A percentile compares a stretch with the other conserved stretches of the same genome.
These are phyloP conservation scores for Rotaria macrura DNA, from an alignment of 2,888 invertebrate genomes.

Conservation along the genomic window DNA sequence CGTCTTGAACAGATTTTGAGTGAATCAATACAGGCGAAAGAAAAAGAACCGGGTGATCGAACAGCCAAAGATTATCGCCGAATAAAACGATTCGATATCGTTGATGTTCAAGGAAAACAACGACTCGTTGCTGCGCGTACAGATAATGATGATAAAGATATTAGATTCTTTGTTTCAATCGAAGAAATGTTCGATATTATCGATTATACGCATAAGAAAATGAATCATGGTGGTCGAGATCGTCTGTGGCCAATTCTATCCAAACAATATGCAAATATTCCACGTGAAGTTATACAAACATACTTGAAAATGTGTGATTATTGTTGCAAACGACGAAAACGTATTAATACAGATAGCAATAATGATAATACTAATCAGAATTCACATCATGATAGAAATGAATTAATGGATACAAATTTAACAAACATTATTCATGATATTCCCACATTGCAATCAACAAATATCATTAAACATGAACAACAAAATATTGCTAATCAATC, in stretches of 20 bases:
- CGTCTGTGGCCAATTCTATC: constrained; percentile 10
- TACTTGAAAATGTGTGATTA: constrained; percentile 20
- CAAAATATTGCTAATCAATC: not conserved
- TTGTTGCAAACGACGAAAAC: constrained; percentile 2
- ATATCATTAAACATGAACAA: constrained; percentile 1
- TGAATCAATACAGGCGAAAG: constrained; percentile 4
- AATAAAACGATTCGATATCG: constrained; percentile 16
- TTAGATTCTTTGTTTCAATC: constrained; percentile 2
- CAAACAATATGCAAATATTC: constrained; percentile 9
- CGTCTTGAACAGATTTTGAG: not conserved
- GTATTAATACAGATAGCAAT: not conserved
- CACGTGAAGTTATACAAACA: constrained; percentile 13
- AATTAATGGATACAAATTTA: constrained; percentile 1
- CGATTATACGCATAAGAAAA: constrained; percentile 16
- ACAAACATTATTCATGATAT: not conserved
- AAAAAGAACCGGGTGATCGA: constrained; percentile 18
- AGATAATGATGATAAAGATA: constrained; percentile 20
- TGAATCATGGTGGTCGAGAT: constrained; percentile 20
- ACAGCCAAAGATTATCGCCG: constrained; percentile 21
- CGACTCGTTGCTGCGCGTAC: not conserved
- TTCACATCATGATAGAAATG: not conserved
- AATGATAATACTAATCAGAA: not conserved
- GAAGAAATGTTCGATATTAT: constrained; percentile 22
- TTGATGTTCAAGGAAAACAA: constrained; percentile 19
- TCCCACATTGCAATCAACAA: not conserved